Evolutionary conservation across 2,888 invertebrate genomes (phyloP), one percentile per base, ranked within the genome.

Genomic region (Agrochola lota): DNA sequence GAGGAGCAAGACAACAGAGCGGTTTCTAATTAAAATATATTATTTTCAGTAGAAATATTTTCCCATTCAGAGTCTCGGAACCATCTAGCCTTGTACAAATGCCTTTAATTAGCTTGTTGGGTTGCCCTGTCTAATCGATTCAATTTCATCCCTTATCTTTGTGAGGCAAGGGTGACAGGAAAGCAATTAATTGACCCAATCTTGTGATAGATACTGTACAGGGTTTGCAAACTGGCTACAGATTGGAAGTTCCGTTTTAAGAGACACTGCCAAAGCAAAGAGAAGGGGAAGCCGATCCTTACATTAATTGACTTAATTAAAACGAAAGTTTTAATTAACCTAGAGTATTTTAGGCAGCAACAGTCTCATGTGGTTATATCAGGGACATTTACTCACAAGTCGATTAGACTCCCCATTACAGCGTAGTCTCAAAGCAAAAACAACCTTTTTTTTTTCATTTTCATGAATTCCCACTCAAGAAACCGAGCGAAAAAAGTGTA

Each of bases 101-200:
- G 40, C 23, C 57, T 78, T 69, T 78, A 78, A 81, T 78, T 62
- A 66, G 63, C 57, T 68, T 69, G 74, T 73, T 59, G 55, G 73
- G 60, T 67, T 55, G n/a, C 26, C 74, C 63, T 68, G 60, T 85
- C 67, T 81, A 70, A 81, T 57, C 55, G 63, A 35, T 59, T 49
- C 43, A 69, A 74, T 66, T 74, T 71, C 71, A 69, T 40, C 74
- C 82, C 82, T 74, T 69, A 83, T 81, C 81, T 49, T 30, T 30
- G 55, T 26, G 77, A 73, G n/a, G 11, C 35, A 49, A 64, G 85
- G 83, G 69, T 70, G 85, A 76, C 85, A 77, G 85, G 83, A 64
- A 70, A 63, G 52, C 82, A 77, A 85, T 83, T 77, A 83, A 85
- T 85, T 83, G 81, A 73, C 83, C 85, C 81, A 84, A 80, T 52